Evolutionary conservation across 2,888 invertebrate genomes (phyloP).

Genomic region (Cantharis lateralis): DNA sequence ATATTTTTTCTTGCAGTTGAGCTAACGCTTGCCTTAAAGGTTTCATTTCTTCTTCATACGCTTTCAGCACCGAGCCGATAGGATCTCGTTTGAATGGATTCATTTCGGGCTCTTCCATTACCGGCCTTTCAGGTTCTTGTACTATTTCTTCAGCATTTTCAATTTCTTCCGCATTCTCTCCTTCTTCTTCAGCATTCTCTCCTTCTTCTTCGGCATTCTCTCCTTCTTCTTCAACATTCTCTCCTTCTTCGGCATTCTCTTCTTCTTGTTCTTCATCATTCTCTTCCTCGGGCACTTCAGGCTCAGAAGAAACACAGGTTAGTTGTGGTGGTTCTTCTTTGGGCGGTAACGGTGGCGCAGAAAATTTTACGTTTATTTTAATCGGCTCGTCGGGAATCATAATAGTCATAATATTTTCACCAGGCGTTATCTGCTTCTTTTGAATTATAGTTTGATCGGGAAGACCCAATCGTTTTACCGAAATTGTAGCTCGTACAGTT

Average conservation of each 20-base stretch:
- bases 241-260: background rate
- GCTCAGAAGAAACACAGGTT: background rate
- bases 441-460: background rate
- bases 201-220: background rate
- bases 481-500: background rate
- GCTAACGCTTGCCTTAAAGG: slow-evolving; percentile 34
- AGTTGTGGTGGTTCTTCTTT: background rate
- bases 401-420: background rate
- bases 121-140: no score
- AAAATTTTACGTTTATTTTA: background rate
- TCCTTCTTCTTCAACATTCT: background rate
- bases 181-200: background rate
- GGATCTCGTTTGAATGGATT: slow-evolving; percentile 24
- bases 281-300: background rate
- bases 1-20: slow-evolving; percentile 35
- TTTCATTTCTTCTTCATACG: slow-evolving; percentile 40
- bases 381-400: background rate
- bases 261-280: background rate
- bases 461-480: background rate
- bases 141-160: no score
- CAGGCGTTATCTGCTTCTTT: background rate
- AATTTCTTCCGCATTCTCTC: background rate
- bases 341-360: background rate
- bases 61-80: slow-evolving; percentile 33
- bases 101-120: background rate